Percentiles rank a stretch among this genome's conserved stretches.
These are phyloP conservation scores for Drosophila silvestris DNA, from an alignment of 2,888 invertebrate species.

Conservation along the genomic window DNA sequence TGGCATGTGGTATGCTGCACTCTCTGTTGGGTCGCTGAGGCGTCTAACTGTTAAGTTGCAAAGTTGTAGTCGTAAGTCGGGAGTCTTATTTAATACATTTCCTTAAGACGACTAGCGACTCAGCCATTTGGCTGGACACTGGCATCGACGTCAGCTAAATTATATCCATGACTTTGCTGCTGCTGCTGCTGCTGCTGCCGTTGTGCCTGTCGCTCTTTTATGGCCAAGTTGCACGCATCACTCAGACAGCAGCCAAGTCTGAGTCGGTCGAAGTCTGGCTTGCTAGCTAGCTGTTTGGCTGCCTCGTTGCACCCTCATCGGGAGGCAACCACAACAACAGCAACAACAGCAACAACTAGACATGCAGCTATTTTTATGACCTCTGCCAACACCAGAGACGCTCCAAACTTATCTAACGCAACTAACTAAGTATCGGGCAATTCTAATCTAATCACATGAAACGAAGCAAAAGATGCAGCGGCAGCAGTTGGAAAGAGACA, in stretches of 20 bases:
- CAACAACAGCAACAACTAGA: slow-evolving; percentile 10
- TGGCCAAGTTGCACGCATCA: slow-evolving; percentile 79
- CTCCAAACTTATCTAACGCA: slow-evolving; percentile 72
- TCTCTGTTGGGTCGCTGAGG: slow-evolving; percentile 17
- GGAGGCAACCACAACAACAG: slow-evolving; percentile 9
- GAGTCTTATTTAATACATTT: slow-evolving; percentile 73
- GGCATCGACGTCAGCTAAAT: slow-evolving; percentile 73
- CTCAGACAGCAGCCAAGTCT: slow-evolving; percentile 57
- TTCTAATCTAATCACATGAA: slow-evolving; percentile 75
- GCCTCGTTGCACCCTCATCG: slow-evolving; percentile 35
- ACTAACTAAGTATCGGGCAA: slow-evolving; percentile 69
- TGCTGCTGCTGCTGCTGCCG: slow-evolving; percentile 17
- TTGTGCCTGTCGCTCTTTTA: slow-evolving; percentile 65
- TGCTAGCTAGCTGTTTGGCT: background rate
- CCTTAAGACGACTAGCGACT: slow-evolving; percentile 69
- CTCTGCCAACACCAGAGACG: slow-evolving; percentile 68
- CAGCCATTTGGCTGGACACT: slow-evolving; percentile 61
- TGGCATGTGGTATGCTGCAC: slow-evolving; percentile 1
- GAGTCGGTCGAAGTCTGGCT: slow-evolving; percentile 9
- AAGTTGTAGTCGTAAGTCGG: slow-evolving; percentile 38
- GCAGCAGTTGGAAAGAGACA: slow-evolving; percentile 3
- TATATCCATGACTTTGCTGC: slow-evolving; percentile 45
- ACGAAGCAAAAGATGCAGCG: slow-evolving; percentile 16
- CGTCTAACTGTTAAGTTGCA: slow-evolving; percentile 70
- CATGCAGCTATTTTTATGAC: slow-evolving; percentile 71